A percentile compares a stretch with the other conserved stretches of the same genome.
These are phyloP conservation scores for Drymonia ruficornis DNA, from an alignment of 2,888 invertebrate species.

Conservation along the genomic window DNA sequence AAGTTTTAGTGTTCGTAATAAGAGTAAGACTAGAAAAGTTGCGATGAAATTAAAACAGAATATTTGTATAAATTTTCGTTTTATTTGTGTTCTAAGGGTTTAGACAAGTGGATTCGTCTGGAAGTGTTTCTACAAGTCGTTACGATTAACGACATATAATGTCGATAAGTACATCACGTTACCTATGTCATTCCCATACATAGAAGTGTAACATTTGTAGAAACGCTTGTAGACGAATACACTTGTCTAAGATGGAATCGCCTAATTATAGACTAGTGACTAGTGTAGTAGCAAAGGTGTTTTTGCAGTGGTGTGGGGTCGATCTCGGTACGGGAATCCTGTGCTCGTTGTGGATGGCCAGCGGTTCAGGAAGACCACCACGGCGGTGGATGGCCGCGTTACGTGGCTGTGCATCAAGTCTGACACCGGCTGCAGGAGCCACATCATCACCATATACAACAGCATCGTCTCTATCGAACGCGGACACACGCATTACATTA, in stretches of 20 bases:
- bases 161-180: too few relatives aligned
- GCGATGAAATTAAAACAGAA: constrained; percentile 30
- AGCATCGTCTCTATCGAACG: constrained; percentile 52
- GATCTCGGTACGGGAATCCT: constrained; percentile 68
- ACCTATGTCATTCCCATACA: too few relatives aligned
- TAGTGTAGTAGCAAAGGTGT: constrained; percentile 41
- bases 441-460: constrained; percentile 54
- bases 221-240: too few relatives aligned
- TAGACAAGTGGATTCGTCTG: too few relatives aligned
- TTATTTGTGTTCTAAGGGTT: constrained; percentile 32
- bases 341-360: constrained; percentile 64
- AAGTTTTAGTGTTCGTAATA: not conserved
- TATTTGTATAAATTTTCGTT: constrained; percentile 39
- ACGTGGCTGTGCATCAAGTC: constrained; percentile 76
- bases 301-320: constrained; percentile 68
- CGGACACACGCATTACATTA: constrained; percentile 52
- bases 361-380: constrained; percentile 57
- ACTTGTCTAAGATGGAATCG: too few relatives aligned
- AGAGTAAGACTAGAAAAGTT: not conserved
- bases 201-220: too few relatives aligned
- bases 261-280: not conserved
- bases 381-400: constrained; percentile 27
- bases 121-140: too few relatives aligned
- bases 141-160: too few relatives aligned
- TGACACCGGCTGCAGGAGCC: constrained; percentile 66